Percentiles rank a stretch among this genome's conserved stretches.
phyloP scores from a whole-genome alignment of 1,140 invertebrate species.

The Drosophila leontia region DNA sequence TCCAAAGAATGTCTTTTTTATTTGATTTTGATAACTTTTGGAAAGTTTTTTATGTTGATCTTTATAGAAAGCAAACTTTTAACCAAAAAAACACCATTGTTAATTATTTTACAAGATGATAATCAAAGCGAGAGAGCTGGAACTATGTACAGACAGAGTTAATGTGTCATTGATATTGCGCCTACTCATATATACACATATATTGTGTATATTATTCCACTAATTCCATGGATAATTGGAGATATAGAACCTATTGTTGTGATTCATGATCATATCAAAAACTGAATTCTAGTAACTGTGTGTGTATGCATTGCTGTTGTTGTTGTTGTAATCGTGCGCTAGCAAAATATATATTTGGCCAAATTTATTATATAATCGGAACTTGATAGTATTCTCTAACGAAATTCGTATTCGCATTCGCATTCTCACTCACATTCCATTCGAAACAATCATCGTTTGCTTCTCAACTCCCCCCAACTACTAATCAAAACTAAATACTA shows the following conservation, averaged over 20 bases:
- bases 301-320: constrained; percentile 64
- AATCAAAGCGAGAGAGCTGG: constrained; percentile 52
- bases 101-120: constrained; percentile 64
- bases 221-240: constrained; percentile 60
- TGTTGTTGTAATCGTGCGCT: constrained; percentile 53
- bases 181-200: constrained; percentile 51
- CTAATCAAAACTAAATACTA: constrained; percentile 37
- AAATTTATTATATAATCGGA: constrained; percentile 57
- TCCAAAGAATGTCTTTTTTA: constrained; percentile 67
- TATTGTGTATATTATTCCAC: constrained; percentile 59
- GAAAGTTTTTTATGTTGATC: constrained; percentile 49
- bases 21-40: constrained; percentile 47
- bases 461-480: constrained; percentile 13
- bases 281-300: constrained; percentile 64
- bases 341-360: constrained; percentile 61
- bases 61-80: constrained; percentile 60
- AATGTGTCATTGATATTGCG: constrained; percentile 67
- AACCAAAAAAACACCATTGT: constrained; percentile 52
- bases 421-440: constrained; percentile 62
- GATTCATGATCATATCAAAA: constrained; percentile 82
- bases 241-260: constrained; percentile 70
- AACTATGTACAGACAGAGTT: constrained; percentile 61
- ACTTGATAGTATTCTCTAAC: constrained; percentile 55
- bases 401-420: constrained; percentile 56
- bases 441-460: constrained; percentile 55